Conservation (phyloP, 1,140 invertebrate species). For the Fopius arisanus region DNA sequence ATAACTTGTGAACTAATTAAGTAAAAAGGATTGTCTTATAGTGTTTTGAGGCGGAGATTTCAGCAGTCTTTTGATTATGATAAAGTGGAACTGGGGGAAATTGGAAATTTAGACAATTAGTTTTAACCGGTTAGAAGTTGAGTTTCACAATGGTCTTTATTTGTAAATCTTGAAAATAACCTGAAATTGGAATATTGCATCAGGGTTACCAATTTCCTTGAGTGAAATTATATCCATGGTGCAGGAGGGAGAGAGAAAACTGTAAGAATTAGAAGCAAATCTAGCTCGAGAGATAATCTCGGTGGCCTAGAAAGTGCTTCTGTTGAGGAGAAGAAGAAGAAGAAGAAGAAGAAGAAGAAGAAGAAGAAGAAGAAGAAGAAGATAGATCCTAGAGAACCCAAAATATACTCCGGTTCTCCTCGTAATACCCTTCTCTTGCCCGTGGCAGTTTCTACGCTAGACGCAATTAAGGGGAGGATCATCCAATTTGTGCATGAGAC, state of each 20-base stretch:
- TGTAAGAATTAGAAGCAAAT: conserved; percentile 8
- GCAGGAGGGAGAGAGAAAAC: background rate
- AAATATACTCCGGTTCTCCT: conserved; percentile 7
- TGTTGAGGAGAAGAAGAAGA: background rate
- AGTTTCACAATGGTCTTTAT: conserved; percentile 2
- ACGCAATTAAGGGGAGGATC: conserved; percentile 34
- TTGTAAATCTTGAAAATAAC: background rate
- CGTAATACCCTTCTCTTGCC: background rate
- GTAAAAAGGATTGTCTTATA: background rate
- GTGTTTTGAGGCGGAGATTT: background rate
- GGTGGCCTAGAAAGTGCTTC: conserved; percentile 19
- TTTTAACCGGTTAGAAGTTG: background rate
- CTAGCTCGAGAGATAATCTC: conserved; percentile 21
- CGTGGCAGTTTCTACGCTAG: conserved; percentile 19
- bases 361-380: background rate
- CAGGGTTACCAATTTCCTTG: background rate
- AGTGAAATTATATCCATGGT: background rate
- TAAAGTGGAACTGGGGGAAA: background rate
- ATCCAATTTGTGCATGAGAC: conserved; percentile 35
- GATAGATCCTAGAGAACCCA: conserved; percentile 8
- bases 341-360: background rate
- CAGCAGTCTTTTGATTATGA: background rate
- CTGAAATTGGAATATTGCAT: conserved; percentile 9
- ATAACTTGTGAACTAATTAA: background rate
- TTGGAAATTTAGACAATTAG: background rate